These are phyloP conservation scores for Tinea semifulvella DNA, from an alignment of 2,888 invertebrate species.

Conservation along the genomic window DNA sequence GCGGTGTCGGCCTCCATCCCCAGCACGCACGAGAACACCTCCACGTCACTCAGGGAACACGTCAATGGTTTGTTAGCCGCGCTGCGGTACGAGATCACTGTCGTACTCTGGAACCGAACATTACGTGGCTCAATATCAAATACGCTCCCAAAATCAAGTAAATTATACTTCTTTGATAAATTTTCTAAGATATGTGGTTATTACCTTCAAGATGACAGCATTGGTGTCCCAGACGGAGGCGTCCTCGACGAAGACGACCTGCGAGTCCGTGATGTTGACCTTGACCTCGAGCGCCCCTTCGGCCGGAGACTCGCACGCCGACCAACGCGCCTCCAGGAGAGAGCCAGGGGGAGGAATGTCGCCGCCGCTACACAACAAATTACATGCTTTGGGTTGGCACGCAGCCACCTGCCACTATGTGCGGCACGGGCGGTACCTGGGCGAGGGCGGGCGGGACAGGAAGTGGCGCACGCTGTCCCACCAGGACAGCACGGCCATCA, in stretches of 20 bases:
- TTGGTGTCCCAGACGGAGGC: conserved; percentile 88
- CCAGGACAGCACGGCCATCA: conserved; percentile 95
- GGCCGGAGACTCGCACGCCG: neutral
- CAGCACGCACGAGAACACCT: conserved; percentile 91
- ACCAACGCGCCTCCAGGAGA: no score
- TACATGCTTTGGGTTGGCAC: no score
- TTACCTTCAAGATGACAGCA: conserved; percentile 87
- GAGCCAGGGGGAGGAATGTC: no score
- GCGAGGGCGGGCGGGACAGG: conserved; percentile 66
- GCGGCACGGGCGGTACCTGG: no score
- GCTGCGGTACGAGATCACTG: conserved; percentile 83
- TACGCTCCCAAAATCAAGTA: no score
- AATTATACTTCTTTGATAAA: no score
- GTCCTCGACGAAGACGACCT: conserved; percentile 93
- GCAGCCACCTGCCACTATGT: no score
- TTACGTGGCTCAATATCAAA: no score
- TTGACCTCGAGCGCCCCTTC: conserved; percentile 73
- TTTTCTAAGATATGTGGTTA: no score
- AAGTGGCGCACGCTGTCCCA: conserved; percentile 87
- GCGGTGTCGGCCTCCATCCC: conserved; percentile 94
- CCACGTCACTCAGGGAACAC: conserved; percentile 88
- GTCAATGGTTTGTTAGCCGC: conserved; percentile 78
- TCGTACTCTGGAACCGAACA: conserved; percentile 83
- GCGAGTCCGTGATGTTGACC: conserved; percentile 94
- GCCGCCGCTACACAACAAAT: no score